phyloP scores from a whole-genome alignment of 2,797 vertebrate genomes.

The Tachyglossus aculeatus region DNA sequence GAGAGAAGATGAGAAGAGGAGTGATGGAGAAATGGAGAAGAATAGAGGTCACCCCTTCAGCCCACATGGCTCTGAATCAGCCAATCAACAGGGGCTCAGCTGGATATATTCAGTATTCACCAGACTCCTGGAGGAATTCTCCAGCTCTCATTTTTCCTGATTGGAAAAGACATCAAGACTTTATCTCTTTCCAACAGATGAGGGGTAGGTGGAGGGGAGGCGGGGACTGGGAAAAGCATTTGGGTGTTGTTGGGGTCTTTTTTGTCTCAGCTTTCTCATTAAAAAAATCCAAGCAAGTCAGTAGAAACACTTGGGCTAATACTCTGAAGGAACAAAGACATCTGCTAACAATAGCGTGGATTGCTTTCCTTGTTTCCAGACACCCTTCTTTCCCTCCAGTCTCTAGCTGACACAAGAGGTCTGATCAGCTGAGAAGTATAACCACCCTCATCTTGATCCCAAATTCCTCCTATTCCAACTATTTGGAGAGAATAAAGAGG shows the following conservation, averaged over 20 bases:
- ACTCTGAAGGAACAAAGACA: not conserved
- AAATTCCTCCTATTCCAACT: too few relatives aligned
- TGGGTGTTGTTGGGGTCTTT: too few relatives aligned
- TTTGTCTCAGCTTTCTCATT: not conserved
- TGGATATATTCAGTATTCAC: not conserved
- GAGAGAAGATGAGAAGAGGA: not conserved
- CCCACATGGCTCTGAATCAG: not conserved
- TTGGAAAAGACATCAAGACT: not conserved
- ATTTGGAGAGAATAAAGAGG: too few relatives aligned
- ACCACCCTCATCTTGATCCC: too few relatives aligned
- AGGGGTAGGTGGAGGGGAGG: not conserved
- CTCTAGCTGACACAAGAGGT: accelerated
- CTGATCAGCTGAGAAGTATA: too few relatives aligned
- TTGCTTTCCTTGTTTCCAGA: accelerated
- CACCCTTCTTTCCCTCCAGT: too few relatives aligned
- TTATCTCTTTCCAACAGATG: accelerated
- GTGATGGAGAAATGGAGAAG: not conserved
- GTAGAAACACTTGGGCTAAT: accelerated
- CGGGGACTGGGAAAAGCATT: accelerated
- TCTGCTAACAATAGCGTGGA: accelerated
- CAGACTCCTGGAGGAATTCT: accelerated
- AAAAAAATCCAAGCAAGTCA: not conserved
- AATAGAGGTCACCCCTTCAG: not conserved
- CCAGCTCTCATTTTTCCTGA: not conserved
- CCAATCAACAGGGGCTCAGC: not conserved